Evolutionary conservation across 2,888 invertebrate species (phyloP).

Genomic region (Exocentrus adspersus): DNA sequence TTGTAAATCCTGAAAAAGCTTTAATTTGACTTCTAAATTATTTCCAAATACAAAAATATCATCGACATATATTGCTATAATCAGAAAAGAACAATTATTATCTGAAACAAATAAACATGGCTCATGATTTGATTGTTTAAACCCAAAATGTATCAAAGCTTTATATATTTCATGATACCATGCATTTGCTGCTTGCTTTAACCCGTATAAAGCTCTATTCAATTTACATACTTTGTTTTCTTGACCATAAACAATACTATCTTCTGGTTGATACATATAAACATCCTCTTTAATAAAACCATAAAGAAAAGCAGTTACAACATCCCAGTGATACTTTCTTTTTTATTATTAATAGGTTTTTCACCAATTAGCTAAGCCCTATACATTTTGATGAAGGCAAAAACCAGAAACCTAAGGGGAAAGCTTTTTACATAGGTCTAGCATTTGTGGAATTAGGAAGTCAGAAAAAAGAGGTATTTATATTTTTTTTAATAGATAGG

Average conservation of each 20-base stretch:
- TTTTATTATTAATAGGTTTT: too few relatives aligned
- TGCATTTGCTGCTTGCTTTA: not conserved
- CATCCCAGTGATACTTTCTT: not conserved
- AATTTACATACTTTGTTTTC: not conserved
- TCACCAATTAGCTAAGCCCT: too few relatives aligned
- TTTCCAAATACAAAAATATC: not conserved
- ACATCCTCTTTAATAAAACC: not conserved
- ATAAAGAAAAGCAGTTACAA: not conserved
- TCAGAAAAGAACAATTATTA: too few relatives aligned
- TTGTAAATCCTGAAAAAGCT: slow-evolving; percentile 2
- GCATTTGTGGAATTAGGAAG: too few relatives aligned
- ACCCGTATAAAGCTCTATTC: slow-evolving; percentile 2
- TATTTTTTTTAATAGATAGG: too few relatives aligned
- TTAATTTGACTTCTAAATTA: not conserved
- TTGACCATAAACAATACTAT: not conserved
- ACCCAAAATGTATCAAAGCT: not conserved
- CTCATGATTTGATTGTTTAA: not conserved
- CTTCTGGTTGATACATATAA: not conserved
- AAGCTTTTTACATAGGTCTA: too few relatives aligned
- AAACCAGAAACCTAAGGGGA: too few relatives aligned
- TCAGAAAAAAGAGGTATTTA: too few relatives aligned
- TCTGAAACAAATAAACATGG: too few relatives aligned
- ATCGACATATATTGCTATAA: not conserved
- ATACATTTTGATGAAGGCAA: too few relatives aligned
- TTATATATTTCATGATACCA: slow-evolving; percentile 2